A percentile compares a stretch with the other conserved stretches of the same genome.
Conservation (phyloP, 2,113 vertebrate species). For the Megalops atlanticus region DNA sequence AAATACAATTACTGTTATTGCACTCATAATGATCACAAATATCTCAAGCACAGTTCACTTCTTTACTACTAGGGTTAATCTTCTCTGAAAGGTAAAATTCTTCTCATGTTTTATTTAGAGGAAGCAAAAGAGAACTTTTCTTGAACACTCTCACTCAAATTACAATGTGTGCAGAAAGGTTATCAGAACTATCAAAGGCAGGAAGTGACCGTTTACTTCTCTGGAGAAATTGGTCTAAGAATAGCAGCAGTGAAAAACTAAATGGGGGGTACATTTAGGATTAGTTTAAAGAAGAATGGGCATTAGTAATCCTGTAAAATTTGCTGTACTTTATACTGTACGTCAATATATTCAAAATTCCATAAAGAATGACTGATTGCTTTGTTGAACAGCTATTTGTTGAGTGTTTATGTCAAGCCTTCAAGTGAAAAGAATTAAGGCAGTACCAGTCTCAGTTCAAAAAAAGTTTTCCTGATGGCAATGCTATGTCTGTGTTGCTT, state of each 20-base stretch:
- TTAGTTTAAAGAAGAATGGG: background rate
- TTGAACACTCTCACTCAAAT: background rate
- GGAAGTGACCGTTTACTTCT: slow-evolving; percentile 45
- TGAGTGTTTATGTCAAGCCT: background rate
- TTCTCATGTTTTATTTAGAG: slow-evolving; percentile 40
- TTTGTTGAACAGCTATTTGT: background rate
- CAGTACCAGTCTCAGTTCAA: too few species aligned
- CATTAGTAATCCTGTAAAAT: background rate
- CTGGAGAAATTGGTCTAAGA: slow-evolving; percentile 28
- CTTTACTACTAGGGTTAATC: background rate
- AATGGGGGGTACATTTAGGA: background rate
- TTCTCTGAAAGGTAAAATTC: background rate
- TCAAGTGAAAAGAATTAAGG: background rate
- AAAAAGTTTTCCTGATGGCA: too few species aligned
- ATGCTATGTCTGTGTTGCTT: background rate
- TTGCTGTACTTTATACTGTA: background rate
- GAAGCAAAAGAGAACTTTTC: slow-evolving; percentile 40
- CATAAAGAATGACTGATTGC: background rate
- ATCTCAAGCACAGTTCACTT: too few species aligned
- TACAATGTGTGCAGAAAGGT: slow-evolving; percentile 27
- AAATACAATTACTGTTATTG: background rate
- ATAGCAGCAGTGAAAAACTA: background rate
- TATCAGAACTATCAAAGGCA: slow-evolving; percentile 43
- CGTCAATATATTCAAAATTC: background rate
- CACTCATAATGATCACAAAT: background rate